phyloP scores from a whole-genome alignment of 2,888 invertebrate species.

The Synanthedon andrenaeformis region DNA sequence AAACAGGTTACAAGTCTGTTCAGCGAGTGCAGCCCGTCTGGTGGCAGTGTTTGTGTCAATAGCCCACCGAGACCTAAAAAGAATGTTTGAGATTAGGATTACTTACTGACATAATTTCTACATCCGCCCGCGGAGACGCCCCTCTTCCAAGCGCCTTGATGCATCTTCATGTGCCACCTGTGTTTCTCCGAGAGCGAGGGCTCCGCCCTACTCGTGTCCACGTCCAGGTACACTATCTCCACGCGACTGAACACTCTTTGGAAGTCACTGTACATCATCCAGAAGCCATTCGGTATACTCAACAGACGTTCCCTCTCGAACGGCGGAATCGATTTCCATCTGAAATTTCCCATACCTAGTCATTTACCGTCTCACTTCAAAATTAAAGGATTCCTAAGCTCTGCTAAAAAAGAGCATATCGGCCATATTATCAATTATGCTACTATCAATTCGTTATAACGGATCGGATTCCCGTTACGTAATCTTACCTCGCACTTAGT shows the following conservation, averaged over 20 bases:
- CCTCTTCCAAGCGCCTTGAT: constrained; percentile 87
- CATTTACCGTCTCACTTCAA: too few species aligned
- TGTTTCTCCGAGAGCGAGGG: constrained; percentile 79
- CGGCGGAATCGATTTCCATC: constrained; percentile 81
- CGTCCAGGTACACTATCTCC: constrained; percentile 88
- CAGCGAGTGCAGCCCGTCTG: too few species aligned
- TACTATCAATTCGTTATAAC: too few species aligned
- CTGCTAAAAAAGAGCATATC: background rate
- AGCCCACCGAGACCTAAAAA: constrained; percentile 1
- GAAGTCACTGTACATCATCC: constrained; percentile 88
- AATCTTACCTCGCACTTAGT: too few species aligned
- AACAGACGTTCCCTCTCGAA: constrained; percentile 80
- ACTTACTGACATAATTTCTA: constrained; percentile 82
- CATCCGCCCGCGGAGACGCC: constrained; percentile 93
- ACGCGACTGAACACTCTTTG: constrained; percentile 84
- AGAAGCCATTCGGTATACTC: constrained; percentile 79
- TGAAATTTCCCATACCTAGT: constrained; percentile 10
- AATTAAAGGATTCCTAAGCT: background rate
- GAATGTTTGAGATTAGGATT: background rate
- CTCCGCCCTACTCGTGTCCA: constrained; percentile 88
- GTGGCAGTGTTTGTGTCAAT: background rate
- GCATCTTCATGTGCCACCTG: constrained; percentile 89
- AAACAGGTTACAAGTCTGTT: constrained; percentile 4
- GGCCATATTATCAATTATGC: too few species aligned
- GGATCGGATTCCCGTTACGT: too few species aligned